A percentile compares a stretch with the other conserved stretches of the same genome.
These are phyloP conservation scores for Triplophysa dalaica DNA, from an alignment of 2,113 vertebrate species.

Conservation along the genomic window DNA sequence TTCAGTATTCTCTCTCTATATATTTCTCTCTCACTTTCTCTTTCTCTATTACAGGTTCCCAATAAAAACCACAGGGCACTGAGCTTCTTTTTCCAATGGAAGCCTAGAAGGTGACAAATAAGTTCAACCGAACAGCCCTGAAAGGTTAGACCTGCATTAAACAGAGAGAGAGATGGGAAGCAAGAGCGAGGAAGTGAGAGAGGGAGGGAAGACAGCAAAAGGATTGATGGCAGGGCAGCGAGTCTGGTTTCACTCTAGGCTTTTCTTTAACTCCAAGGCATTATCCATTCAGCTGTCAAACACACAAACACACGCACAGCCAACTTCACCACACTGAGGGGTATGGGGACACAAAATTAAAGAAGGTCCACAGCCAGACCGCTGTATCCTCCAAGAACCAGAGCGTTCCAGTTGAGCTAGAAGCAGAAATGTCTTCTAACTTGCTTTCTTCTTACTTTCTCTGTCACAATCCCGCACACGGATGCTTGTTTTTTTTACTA, in stretches of 20 bases:
- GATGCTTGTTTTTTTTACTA: background rate
- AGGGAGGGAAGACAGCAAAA: slow-evolving; percentile 24
- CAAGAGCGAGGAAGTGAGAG: slow-evolving; percentile 6
- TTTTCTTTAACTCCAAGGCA: slow-evolving; percentile 49
- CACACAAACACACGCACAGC: slow-evolving; percentile 36
- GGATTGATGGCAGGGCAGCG: slow-evolving; percentile 34
- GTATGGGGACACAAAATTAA: slow-evolving; percentile 38
- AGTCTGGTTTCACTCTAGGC: slow-evolving; percentile 52
- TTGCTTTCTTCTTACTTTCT: slow-evolving; percentile 12
- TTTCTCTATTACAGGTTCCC: slow-evolving; percentile 39
- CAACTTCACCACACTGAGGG: slow-evolving; percentile 27
- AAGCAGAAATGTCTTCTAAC: slow-evolving; percentile 18
- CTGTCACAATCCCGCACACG: background rate
- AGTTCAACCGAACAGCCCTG: slow-evolving; percentile 72
- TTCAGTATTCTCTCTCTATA: background rate
- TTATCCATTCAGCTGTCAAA: slow-evolving; percentile 56
- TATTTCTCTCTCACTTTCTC: slow-evolving; percentile 4
- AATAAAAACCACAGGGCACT: slow-evolving; percentile 47
- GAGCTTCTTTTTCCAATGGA: slow-evolving; percentile 54
- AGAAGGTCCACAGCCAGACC: slow-evolving; percentile 36
- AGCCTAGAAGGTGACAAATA: slow-evolving; percentile 78
- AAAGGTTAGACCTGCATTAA: slow-evolving; percentile 79
- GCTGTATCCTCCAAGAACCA: slow-evolving; percentile 30
- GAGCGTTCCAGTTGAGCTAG: slow-evolving; percentile 10
- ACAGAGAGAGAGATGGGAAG: slow-evolving; percentile 30